These are phyloP conservation scores for Phrynocephalus vlangalii DNA, from an alignment of 2,797 vertebrate species.

Conservation along the genomic window DNA sequence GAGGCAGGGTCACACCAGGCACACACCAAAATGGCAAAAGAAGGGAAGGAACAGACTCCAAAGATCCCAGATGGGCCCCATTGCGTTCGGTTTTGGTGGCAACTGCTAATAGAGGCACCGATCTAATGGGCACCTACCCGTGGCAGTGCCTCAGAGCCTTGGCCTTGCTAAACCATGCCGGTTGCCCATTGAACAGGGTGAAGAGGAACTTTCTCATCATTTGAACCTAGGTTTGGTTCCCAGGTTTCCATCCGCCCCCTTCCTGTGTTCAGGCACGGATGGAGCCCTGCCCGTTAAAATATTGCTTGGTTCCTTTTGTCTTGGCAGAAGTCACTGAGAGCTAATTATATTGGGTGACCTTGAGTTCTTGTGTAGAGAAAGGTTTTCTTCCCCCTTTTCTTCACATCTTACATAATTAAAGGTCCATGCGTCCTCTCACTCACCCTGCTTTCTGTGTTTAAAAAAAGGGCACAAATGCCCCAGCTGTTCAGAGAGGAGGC, in stretches of 20 bases:
- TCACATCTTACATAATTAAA: background rate
- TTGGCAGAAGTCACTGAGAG: background rate
- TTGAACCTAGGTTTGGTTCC: no score
- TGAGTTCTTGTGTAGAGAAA: background rate
- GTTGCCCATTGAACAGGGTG: no score
- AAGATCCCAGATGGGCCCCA: no score
- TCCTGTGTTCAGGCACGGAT: background rate
- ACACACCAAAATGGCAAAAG: no score
- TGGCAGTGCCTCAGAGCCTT: no score
- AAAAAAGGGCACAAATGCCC: background rate
- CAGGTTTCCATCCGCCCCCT: background rate
- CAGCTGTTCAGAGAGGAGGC: background rate
- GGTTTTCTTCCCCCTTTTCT: background rate
- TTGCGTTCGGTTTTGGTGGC: no score
- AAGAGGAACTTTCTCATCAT: no score
- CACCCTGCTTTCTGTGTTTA: background rate
- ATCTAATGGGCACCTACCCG: no score
- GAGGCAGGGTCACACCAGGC: no score
- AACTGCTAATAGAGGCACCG: no score
- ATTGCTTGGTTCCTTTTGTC: background rate
- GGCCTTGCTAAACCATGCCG: no score
- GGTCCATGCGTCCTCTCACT: background rate
- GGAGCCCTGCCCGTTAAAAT: background rate
- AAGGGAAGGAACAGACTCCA: no score
- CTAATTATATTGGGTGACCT: background rate